These are phyloP conservation scores for Desoria tigrina DNA, from an alignment of 2,888 invertebrate species.

Conservation along the genomic window DNA sequence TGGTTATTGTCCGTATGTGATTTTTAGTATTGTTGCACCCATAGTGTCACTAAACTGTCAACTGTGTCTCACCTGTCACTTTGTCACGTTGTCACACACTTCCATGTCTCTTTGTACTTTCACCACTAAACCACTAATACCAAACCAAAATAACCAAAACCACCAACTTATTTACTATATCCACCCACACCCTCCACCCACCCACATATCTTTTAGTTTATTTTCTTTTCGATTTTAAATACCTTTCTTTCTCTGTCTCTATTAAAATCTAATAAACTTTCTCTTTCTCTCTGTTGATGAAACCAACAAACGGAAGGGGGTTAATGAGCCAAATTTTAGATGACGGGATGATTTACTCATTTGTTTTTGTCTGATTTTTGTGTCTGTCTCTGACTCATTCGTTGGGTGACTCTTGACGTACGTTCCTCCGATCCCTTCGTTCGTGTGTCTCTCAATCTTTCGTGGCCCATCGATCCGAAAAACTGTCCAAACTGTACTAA, in stretches of 20 bases:
- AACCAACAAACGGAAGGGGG: too few species aligned
- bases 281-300: constrained; percentile 4
- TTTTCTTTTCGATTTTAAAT: constrained; percentile 3
- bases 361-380: constrained; percentile 37
- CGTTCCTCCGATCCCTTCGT: constrained; percentile 28
- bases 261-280: neutral
- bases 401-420: constrained; percentile 16
- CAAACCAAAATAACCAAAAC: constrained; percentile 6
- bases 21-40: constrained; percentile 8
- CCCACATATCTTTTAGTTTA: constrained; percentile 8
- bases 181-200: constrained; percentile 8
- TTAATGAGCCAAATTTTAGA: constrained; percentile 2
- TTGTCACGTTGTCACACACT: constrained; percentile 22
- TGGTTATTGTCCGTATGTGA: constrained; percentile 4
- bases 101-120: constrained; percentile 25
- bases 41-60: constrained; percentile 32
- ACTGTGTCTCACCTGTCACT: constrained; percentile 27
- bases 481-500: constrained; percentile 10
- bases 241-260: constrained; percentile 11
- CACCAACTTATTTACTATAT: neutral
- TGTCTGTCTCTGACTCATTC: constrained; percentile 36
- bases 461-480: constrained; percentile 27
- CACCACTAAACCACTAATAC: constrained; percentile 24
- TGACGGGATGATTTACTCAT: constrained; percentile 10
- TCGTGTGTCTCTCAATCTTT: constrained; percentile 22